Base-by-base conservation (phyloP, 2,113 vertebrate species). In the Tupaia tana region DNA sequence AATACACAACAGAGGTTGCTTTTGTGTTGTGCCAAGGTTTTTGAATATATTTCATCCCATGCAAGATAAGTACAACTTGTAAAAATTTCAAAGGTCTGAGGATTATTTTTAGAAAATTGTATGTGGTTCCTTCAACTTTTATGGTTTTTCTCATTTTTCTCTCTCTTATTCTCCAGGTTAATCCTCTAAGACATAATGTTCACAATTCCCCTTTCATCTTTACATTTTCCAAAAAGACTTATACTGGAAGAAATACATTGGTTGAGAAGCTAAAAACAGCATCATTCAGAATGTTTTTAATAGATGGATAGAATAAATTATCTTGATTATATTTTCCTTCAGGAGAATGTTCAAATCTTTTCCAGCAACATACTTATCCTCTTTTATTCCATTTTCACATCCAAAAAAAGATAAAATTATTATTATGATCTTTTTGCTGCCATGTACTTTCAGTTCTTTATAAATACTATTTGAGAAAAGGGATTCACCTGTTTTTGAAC, bases 271-370 rank as follows among this genome's bases (percentile, higher is more conserved):
- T 27, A 34, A 86, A 95, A 67, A 54, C 2, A 74, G 22, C 85
- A 93, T 34, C 71, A 90, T 89, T 80, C 9, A 81, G 25, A 43
- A 87, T 43, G 24, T 84, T 96, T 94, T 95, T 78, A 69, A n/a
- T 7, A 75, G 63, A 78, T 4, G 93, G 71, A 93, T 15, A 10
- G 31, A 96, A 96, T 84, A 81, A 59, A 43, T 77, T 86, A 80
- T 88, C 70, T 63, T 69, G 8, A 14, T 10, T 77, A 77, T 16
- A 58, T 69, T 93, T 94, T 80, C 56, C 59, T 56, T 4, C 0
- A 94, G 96, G 83, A 58, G 77, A 64, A 87, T 1, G 1, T 73
- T 84, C 16, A 89, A 9, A n/a, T 64, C 14, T 85, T 97, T 97
- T 59, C 29, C 13, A 90, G 20, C 29, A 64, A 95, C 6, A 29